These are phyloP conservation scores for Hedychridium roseum DNA, from an alignment of 2,888 invertebrate species.

Conservation along the genomic window DNA sequence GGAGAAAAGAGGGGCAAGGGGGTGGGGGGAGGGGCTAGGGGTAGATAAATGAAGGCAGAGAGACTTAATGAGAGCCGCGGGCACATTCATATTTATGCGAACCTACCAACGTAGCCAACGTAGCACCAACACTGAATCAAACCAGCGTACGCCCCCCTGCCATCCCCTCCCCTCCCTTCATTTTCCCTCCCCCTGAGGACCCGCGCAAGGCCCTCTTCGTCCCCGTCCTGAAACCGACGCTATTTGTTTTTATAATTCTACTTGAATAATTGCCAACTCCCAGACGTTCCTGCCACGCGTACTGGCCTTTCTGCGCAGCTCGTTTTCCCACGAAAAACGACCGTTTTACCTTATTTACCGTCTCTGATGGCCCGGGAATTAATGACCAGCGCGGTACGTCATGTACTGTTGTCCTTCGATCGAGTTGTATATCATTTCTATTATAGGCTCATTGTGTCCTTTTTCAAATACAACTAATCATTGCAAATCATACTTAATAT, in stretches of 20 bases:
- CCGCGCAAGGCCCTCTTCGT: constrained; percentile 12
- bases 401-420: too few species aligned
- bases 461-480: too few species aligned
- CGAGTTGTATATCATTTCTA: too few species aligned
- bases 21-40: constrained; percentile 17
- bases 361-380: too few species aligned
- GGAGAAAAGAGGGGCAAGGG: constrained; percentile 22
- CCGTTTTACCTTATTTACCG: too few species aligned
- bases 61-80: constrained; percentile 57
- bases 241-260: constrained; percentile 57
- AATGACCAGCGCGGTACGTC: too few species aligned
- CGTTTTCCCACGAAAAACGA: constrained; percentile 5
- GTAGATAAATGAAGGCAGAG: constrained; percentile 55
- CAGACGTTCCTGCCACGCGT: constrained; percentile 12
- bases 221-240: constrained; percentile 37
- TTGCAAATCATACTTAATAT: too few species aligned
- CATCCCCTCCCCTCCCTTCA: constrained; percentile 23
- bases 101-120: constrained; percentile 40
- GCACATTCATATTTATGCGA: constrained; percentile 55
- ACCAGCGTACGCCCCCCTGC: constrained; percentile 26
- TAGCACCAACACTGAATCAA: constrained; percentile 36
- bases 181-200: constrained; percentile 16
- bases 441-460: too few species aligned
- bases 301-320: constrained; percentile 18
- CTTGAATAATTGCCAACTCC: constrained; percentile 50